Evolutionary conservation across 2,797 vertebrate genomes (phyloP).

Genomic region (Rhinatrema bivittatum): DNA sequence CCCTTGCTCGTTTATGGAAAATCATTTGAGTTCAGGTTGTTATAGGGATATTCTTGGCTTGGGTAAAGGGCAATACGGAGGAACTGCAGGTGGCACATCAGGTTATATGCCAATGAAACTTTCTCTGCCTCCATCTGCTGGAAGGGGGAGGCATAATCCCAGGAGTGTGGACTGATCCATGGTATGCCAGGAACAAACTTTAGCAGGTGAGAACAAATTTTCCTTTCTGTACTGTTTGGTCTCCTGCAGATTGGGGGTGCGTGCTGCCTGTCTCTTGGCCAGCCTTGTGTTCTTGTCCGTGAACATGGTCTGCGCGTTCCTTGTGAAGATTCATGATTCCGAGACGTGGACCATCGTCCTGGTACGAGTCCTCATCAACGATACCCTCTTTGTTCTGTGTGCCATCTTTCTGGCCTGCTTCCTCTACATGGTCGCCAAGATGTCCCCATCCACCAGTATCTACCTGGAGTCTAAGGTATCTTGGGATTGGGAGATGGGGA

Average conservation of each 20-base stretch:
- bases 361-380: slow-evolving; percentile 75
- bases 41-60: too few species aligned
- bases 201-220: too few species aligned
- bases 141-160: too few species aligned
- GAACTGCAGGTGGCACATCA: too few species aligned
- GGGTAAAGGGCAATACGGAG: too few species aligned
- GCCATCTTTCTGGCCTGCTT: slow-evolving; percentile 64
- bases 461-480: slow-evolving; percentile 77
- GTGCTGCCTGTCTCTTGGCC: slow-evolving; percentile 47
- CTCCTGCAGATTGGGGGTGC: slow-evolving; percentile 35
- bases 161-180: too few species aligned
- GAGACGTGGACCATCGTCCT: slow-evolving; percentile 71
- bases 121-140: too few species aligned
- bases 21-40: too few species aligned
- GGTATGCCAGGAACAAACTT: too few species aligned
- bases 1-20: too few species aligned
- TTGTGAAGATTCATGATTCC: slow-evolving; percentile 47
- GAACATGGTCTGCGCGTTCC: slow-evolving; percentile 64
- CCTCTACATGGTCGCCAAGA: slow-evolving; percentile 64
- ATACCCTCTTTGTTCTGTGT: slow-evolving; percentile 75
- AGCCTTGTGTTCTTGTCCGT: slow-evolving; percentile 66
- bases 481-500: too few species aligned
- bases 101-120: too few species aligned
- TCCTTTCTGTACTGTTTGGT: slow-evolving; percentile 6
- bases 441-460: slow-evolving; percentile 60